phyloP scores from a whole-genome alignment of 1,140 invertebrate genomes.

The Anastatus disparis region DNA sequence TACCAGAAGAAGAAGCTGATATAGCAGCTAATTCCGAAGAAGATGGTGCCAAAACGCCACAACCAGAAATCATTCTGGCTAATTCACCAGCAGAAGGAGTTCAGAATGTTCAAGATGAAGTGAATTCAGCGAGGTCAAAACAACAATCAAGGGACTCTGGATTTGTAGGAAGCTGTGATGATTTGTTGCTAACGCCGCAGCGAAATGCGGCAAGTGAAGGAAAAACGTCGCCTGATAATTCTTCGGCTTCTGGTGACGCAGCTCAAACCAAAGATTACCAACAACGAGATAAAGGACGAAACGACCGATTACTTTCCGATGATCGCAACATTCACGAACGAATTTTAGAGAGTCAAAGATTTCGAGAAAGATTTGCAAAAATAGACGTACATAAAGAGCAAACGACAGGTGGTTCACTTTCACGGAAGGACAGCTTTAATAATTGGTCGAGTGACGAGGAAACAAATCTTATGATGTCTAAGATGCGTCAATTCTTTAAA shows the following conservation, averaged over 20 bases:
- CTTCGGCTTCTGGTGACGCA: background rate
- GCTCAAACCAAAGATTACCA: background rate
- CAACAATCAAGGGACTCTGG: conserved; percentile 87
- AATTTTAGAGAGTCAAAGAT: conserved; percentile 18
- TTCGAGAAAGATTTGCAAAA: conserved; percentile 19
- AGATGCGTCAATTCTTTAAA: conserved; percentile 91
- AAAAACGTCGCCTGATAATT: background rate
- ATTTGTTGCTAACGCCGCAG: conserved; percentile 76
- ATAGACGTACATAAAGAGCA: conserved; percentile 30
- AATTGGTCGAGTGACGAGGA: conserved; percentile 94
- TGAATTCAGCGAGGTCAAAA: conserved; percentile 60
- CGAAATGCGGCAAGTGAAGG: conserved; percentile 30
- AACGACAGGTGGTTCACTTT: conserved; percentile 63
- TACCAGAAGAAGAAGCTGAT: conserved; percentile 47
- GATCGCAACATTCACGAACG: conserved; percentile 34
- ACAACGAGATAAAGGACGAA: background rate
- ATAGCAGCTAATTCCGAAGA: conserved; percentile 58
- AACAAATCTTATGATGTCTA: conserved; percentile 94
- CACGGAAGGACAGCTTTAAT: conserved; percentile 89
- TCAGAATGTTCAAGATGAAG: background rate
- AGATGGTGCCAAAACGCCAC: conserved; percentile 69
- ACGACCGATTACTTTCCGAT: background rate
- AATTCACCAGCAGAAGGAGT: background rate
- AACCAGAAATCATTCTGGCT: conserved; percentile 39
- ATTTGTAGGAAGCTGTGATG: conserved; percentile 88